Percentiles rank a stretch among this genome's conserved stretches.
phyloP scores from a whole-genome alignment of 2,113 vertebrate genomes.

The Naja naja region DNA sequence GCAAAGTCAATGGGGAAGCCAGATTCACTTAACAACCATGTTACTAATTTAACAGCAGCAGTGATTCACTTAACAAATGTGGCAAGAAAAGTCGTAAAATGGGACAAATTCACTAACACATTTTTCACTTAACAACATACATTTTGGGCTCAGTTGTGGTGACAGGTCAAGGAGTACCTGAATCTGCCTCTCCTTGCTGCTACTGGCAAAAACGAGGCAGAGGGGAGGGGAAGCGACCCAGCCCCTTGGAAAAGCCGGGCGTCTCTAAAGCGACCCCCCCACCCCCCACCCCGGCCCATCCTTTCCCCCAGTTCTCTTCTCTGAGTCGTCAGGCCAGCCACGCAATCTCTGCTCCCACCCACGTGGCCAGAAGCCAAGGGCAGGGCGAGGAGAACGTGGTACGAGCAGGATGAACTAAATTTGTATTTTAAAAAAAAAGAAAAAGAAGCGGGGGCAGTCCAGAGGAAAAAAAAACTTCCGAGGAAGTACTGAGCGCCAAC shows the following conservation, averaged over 20 bases:
- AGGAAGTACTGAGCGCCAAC: neutral
- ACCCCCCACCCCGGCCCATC: too few relatives aligned
- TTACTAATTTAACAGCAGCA: neutral
- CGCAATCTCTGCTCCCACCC: constrained; percentile 16
- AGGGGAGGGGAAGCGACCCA: neutral
- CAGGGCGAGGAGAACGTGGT: constrained; percentile 1
- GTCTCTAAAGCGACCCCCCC: neutral
- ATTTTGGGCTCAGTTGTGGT: neutral
- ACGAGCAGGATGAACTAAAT: neutral
- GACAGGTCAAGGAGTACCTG: neutral
- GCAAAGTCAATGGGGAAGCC: neutral
- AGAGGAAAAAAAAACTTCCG: neutral
- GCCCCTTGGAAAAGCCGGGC: neutral
- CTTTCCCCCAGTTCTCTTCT: neutral
- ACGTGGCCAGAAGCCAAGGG: constrained; percentile 22
- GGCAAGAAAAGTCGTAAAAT: neutral
- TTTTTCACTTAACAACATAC: neutral
- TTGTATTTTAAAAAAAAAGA: neutral
- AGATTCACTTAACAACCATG: neutral
- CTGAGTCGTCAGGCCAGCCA: constrained; percentile 9
- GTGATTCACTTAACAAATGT: neutral
- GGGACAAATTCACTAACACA: neutral
- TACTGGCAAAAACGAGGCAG: neutral
- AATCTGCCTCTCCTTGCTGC: neutral
- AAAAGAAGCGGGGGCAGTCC: neutral